Conservation (phyloP, 2,113 vertebrate species). For the Craseonycteris thonglongyai region DNA sequence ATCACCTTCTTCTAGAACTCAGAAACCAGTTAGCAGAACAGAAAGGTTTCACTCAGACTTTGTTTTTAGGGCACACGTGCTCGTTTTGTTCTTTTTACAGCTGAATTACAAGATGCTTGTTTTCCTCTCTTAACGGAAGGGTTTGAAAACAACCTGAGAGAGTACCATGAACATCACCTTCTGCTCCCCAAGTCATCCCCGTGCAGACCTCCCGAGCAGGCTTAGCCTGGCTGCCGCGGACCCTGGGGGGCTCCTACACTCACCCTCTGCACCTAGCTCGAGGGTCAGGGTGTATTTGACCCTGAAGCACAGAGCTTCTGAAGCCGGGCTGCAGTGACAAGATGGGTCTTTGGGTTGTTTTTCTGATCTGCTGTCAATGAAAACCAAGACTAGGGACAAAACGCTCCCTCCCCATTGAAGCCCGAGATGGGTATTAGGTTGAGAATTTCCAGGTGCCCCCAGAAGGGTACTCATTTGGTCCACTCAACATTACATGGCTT, state of each 20-base stretch:
- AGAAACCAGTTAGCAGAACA: neutral
- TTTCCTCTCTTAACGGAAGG: neutral
- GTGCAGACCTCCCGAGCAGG: neutral
- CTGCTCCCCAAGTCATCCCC: neutral
- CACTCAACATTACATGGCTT: neutral
- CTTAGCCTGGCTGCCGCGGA: neutral
- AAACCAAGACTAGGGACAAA: neutral
- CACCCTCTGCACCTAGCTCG: accelerated
- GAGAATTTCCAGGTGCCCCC: neutral
- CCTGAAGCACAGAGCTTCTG: neutral
- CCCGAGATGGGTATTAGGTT: neutral
- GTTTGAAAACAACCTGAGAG: neutral
- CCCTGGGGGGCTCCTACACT: accelerated
- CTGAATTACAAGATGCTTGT: neutral
- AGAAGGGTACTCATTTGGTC: neutral
- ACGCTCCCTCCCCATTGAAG: neutral
- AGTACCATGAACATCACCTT: neutral
- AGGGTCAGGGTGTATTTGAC: accelerated
- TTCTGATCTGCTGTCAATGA: neutral
- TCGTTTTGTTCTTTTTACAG: neutral
- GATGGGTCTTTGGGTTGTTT: neutral
- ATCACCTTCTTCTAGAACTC: neutral
- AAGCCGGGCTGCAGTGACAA: neutral
- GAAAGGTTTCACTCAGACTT: neutral
- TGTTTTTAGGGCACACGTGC: neutral